phyloP scores from a whole-genome alignment of 2,113 vertebrate species.

The Pyrgilauda ruficollis region DNA sequence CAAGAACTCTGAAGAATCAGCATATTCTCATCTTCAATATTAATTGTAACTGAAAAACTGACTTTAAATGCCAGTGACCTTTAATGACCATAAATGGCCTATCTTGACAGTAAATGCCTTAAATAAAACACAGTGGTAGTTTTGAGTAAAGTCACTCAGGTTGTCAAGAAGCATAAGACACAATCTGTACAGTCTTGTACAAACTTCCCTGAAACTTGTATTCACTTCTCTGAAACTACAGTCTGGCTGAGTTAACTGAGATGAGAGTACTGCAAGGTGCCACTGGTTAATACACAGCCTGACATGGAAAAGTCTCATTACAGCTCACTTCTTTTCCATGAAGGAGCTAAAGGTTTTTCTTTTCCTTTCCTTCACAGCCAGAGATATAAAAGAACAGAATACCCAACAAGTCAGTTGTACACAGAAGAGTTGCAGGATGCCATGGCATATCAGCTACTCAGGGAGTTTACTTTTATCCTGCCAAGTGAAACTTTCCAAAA shows the following conservation, averaged over 20 bases:
- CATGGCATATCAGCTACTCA: background rate
- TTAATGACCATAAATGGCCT: background rate
- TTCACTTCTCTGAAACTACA: background rate
- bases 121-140: background rate
- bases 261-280: background rate
- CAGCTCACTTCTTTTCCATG: background rate
- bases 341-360: background rate
- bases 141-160: background rate
- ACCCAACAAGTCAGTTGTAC: background rate
- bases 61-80: background rate
- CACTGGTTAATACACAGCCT: background rate
- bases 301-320: background rate
- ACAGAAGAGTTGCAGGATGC: background rate
- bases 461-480: background rate
- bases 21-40: background rate
- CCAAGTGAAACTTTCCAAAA: background rate
- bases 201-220: background rate
- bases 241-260: background rate
- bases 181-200: background rate
- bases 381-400: background rate
- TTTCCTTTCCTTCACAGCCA: background rate
- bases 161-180: background rate
- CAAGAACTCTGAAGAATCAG: background rate
- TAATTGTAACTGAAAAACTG: background rate
- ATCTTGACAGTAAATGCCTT: background rate